Base-by-base conservation (phyloP, 2,888 invertebrate species). In the Frankliniella intonsa region DNA sequence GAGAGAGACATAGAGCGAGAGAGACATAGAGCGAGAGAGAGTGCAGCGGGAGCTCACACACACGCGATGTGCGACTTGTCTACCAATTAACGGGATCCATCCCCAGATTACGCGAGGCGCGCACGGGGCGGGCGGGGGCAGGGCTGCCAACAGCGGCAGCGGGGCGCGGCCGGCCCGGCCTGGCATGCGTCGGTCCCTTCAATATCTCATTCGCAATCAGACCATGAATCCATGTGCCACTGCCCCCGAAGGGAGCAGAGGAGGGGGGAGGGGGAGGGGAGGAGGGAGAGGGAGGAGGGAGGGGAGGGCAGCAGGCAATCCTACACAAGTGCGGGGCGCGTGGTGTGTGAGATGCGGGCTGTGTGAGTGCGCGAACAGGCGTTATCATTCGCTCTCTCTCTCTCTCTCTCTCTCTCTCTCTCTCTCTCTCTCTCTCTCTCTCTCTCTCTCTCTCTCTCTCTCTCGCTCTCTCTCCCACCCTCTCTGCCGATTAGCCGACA, bases 1-100 rank as follows among this genome's bases (percentile, higher is more conserved):
- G 17, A n/a, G 17, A 14, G 62, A n/a, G 62, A 3, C 0, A n/a
- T 10, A 12, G 14, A 62, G 62, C 17, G 7, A 62, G 14, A 62
- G 55, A 14, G 62, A 62, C 7, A 55, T 12, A 55, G n/a, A n/a
- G n/a, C n/a, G 62, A 17, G 62, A 62, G 62, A 62, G 19, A 17
- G 38, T 38, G 38, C 3, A 8, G 55, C 7, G 55, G 11, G n/a
- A 14, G n/a, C 65, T 22, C 69, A 22, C 69, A 22, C 69, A 69
- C 69, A 69, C 22, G 11, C 69, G 22, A 62, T 38, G 38, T 38
- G 38, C 38, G 62, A 62, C 62, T 62, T 22, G 69, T 69, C 69
- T 69, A 69, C 69, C 69, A 69, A 69, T 69, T 69, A 69, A 69
- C 69, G 69, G 69, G n/a, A 69, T 69, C 69, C 69, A 69, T 69